A percentile compares a stretch with the other conserved stretches of the same genome.
These are phyloP conservation scores for Meloidogyne exigua DNA, from an alignment of 1,140 invertebrate species.

Conservation along the genomic window DNA sequence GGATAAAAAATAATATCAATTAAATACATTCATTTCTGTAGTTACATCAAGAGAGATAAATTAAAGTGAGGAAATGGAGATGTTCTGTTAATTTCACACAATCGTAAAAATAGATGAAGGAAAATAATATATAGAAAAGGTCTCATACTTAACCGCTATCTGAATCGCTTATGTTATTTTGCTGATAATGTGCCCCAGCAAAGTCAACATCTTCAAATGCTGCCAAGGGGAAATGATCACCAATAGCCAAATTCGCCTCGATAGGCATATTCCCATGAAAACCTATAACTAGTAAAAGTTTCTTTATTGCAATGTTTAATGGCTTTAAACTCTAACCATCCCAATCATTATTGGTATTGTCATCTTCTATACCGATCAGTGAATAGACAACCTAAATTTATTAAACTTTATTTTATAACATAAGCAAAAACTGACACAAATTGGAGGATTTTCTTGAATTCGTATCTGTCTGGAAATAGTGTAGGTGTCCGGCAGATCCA, in stretches of 20 bases:
- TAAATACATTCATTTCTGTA: not conserved
- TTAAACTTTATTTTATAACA: not conserved
- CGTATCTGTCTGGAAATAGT: constrained; percentile 11
- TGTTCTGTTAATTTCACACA: not conserved
- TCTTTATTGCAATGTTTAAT: not conserved
- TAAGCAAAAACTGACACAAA: not conserved
- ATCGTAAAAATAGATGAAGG: not conserved
- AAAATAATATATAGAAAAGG: not conserved
- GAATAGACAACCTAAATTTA: constrained; percentile 18
- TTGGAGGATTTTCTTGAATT: constrained; percentile 16
- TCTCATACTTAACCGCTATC: not conserved
- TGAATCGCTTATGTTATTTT: constrained; percentile 1
- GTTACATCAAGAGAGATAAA: not conserved
- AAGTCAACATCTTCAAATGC: not conserved
- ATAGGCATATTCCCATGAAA: not conserved
- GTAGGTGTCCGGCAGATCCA: constrained; percentile 14
- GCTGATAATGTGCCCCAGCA: not conserved
- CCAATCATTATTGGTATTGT: constrained; percentile 20
- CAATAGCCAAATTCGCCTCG: not conserved
- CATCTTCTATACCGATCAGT: constrained; percentile 11
- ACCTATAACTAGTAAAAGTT: not conserved
- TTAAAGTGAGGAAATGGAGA: not conserved
- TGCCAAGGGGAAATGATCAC: not conserved
- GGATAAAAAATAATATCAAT: too few species aligned
- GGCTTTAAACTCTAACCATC: not conserved